Percentiles rank a stretch among this genome's conserved stretches.
These are phyloP conservation scores for Elaphurus davidianus DNA, from an alignment of 2,113 vertebrate species.

Conservation along the genomic window DNA sequence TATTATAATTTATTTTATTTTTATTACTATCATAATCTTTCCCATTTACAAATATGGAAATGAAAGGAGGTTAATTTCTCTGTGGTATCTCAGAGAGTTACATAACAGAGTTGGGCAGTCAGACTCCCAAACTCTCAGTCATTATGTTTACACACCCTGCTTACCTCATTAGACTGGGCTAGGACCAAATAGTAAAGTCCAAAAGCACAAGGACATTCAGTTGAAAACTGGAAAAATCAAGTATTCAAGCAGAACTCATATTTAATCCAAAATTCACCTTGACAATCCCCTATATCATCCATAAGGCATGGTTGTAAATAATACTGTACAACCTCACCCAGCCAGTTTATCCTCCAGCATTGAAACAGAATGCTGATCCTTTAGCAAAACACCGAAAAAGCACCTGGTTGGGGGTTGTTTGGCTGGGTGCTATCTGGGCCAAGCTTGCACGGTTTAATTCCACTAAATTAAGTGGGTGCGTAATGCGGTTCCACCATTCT, in stretches of 20 bases:
- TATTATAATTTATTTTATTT: background rate
- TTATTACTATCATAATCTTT: background rate
- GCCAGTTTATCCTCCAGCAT: background rate
- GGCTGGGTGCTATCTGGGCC: background rate
- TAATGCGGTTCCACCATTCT: background rate
- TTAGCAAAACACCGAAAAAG: background rate
- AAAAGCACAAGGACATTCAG: background rate
- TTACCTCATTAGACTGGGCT: background rate
- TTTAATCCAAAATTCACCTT: background rate
- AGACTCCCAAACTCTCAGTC: background rate
- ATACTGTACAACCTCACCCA: background rate
- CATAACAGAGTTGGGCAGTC: background rate
- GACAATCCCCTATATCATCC: background rate
- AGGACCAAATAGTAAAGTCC: background rate
- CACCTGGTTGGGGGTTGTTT: background rate
- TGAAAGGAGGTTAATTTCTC: background rate
- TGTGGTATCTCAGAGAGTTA: background rate
- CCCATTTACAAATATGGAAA: background rate
- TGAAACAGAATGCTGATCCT: background rate
- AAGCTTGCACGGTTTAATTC: background rate
- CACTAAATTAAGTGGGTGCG: background rate
- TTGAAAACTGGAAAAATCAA: background rate
- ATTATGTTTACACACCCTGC: background rate
- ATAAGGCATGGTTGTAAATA: background rate
- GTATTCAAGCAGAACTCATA: background rate